phyloP scores from a whole-genome alignment of 1,140 invertebrate genomes.

The Drosophila teissieri region DNA sequence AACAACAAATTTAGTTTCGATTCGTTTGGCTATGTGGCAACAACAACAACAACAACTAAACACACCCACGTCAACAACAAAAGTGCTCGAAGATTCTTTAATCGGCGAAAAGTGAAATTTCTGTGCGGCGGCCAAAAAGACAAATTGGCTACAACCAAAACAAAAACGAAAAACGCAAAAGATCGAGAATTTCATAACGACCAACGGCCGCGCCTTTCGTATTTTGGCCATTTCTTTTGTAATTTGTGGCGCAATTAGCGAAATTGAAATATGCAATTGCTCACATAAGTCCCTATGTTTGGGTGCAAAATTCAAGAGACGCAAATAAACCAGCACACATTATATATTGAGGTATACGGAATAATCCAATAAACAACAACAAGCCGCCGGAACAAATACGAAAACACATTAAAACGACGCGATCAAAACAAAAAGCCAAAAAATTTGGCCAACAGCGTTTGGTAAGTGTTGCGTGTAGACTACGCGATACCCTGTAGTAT shows the following conservation, averaged over 20 bases:
- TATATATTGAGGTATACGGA: slow-evolving; percentile 25
- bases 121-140: slow-evolving; percentile 27
- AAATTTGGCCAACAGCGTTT: slow-evolving; percentile 43
- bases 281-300: slow-evolving; percentile 33
- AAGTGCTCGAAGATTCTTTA: slow-evolving; percentile 50
- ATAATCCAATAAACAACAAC: slow-evolving; percentile 60
- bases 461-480: slow-evolving; percentile 7
- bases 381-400: slow-evolving; percentile 54
- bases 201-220: slow-evolving; percentile 43
- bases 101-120: slow-evolving; percentile 59
- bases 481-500: slow-evolving; percentile 5
- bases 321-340: slow-evolving; percentile 41
- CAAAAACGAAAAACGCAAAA: slow-evolving; percentile 19
- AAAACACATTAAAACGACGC: slow-evolving; percentile 54
- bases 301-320: slow-evolving; percentile 47
- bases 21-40: slow-evolving; percentile 29
- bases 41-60: slow-evolving; percentile 34
- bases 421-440: slow-evolving; percentile 68
- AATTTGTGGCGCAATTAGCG: slow-evolving; percentile 63
- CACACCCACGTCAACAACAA: slow-evolving; percentile 41
- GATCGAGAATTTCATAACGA: slow-evolving; percentile 54
- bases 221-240: slow-evolving; percentile 56
- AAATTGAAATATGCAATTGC: slow-evolving; percentile 61
- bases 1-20: slow-evolving; percentile 60
- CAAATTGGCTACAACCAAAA: slow-evolving; percentile 20